Conservation (phyloP, 2,888 invertebrate genomes). For the Ametastegia equiseti region DNA sequence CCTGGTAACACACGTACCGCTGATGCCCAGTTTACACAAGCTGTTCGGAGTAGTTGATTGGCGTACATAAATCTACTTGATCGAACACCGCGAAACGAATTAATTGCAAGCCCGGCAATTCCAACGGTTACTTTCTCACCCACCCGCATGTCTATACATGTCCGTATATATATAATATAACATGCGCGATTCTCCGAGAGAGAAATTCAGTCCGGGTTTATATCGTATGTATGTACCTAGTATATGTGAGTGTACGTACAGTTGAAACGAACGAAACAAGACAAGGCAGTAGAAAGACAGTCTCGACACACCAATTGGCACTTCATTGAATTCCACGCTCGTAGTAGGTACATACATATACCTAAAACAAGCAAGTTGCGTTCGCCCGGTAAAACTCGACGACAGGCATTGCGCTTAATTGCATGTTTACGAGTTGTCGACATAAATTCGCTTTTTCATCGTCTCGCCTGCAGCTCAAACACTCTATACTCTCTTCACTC, state of each 20-base stretch:
- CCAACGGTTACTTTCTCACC: constrained; percentile 28
- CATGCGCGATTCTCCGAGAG: not conserved
- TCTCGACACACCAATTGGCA: constrained; percentile 39
- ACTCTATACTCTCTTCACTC: constrained; percentile 20
- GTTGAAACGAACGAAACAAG: constrained; percentile 8
- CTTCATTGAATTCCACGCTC: constrained; percentile 38
- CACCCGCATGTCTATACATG: no score
- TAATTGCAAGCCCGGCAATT: constrained; percentile 32
- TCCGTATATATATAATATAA: no score
- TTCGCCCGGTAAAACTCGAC: constrained; percentile 24
- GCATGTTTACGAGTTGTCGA: constrained; percentile 68
- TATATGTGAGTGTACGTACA: not conserved
- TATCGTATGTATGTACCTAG: no score
- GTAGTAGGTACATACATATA: no score
- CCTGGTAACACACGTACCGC: constrained; percentile 13
- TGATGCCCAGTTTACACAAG: constrained; percentile 43
- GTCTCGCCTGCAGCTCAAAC: constrained; percentile 50
- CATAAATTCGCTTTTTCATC: constrained; percentile 65
- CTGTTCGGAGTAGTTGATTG: constrained; percentile 38
- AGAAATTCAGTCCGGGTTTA: not conserved
- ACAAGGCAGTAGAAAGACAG: constrained; percentile 30
- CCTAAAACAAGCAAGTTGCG: not conserved
- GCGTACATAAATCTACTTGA: constrained; percentile 33
- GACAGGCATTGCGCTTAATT: constrained; percentile 62
- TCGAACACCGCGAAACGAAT: constrained; percentile 38